These are phyloP conservation scores for Morpho deidamia DNA, from an alignment of 2,888 invertebrate species.

Conservation along the genomic window DNA sequence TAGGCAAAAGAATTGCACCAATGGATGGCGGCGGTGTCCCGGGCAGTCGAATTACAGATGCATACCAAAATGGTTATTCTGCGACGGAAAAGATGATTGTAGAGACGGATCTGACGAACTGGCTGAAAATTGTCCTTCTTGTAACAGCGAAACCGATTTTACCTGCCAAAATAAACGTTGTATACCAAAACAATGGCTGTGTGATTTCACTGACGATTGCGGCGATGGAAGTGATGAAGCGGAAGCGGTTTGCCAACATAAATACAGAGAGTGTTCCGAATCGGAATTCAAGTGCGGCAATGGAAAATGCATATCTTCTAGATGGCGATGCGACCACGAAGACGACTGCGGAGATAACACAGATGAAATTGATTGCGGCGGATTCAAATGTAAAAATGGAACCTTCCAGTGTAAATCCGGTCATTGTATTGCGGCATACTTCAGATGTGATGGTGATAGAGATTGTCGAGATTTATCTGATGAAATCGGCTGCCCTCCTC, in stretches of 20 bases:
- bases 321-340: constrained; percentile 97
- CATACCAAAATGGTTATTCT: constrained; percentile 98
- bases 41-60: constrained; percentile 95
- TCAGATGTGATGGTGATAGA: constrained; percentile 92
- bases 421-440: constrained; percentile 93
- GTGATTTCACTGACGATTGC: constrained; percentile 98
- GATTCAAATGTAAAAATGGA: constrained; percentile 91
- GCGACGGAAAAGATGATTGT: constrained; percentile 98
- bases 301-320: constrained; percentile 93
- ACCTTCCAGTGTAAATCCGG: constrained; percentile 95
- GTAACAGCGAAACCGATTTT: constrained; percentile 93
- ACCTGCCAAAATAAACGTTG: constrained; percentile 94
- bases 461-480: constrained; percentile 95
- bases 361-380: constrained; percentile 91
- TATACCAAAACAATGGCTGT: constrained; percentile 94
- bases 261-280: constrained; percentile 94
- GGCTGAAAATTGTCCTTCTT: constrained; percentile 93
- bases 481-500: constrained; percentile 92
- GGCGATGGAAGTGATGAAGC: constrained; percentile 95
- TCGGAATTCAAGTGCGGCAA: constrained; percentile 93
- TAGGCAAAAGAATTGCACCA: constrained; percentile 93
- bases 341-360: constrained; percentile 97
- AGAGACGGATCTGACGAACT: constrained; percentile 96
- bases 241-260: constrained; percentile 87
- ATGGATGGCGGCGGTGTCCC: constrained; percentile 97